These are phyloP conservation scores for Tenebrio molitor DNA, from an alignment of 1,140 invertebrate genomes.

Conservation along the genomic window DNA sequence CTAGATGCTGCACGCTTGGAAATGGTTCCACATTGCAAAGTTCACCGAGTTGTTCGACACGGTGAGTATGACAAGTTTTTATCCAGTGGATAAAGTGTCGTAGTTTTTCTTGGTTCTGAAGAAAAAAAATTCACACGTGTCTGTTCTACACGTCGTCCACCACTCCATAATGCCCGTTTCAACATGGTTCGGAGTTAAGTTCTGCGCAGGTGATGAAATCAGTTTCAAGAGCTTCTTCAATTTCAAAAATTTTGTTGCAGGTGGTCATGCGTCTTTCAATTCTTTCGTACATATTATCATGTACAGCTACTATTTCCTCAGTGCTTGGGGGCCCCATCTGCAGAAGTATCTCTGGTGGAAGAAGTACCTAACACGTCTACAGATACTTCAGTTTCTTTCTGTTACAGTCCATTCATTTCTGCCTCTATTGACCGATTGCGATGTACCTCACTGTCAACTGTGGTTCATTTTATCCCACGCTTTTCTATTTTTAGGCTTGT, in stretches of 20 bases:
- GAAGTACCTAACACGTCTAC: constrained; percentile 88
- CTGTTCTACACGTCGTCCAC: constrained; percentile 91
- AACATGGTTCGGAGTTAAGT: constrained; percentile 93
- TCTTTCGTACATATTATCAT: constrained; percentile 92
- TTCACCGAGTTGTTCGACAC: constrained; percentile 97
- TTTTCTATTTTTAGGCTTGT: constrained; percentile 93
- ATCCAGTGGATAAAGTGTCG: constrained; percentile 53
- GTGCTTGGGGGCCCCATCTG: constrained; percentile 86
- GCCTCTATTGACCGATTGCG: constrained; percentile 91
- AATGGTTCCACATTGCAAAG: constrained; percentile 98
- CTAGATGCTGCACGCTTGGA: constrained; percentile 81
- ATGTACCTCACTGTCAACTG: constrained; percentile 91
- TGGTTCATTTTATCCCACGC: constrained; percentile 93
- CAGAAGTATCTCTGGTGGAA: constrained; percentile 96
- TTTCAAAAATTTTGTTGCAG: constrained; percentile 91
- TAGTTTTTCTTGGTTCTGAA: constrained; percentile 86
- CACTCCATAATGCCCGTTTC: constrained; percentile 93
- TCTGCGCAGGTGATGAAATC: too few relatives aligned
- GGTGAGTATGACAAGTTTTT: constrained; percentile 72
- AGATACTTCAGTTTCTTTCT: constrained; percentile 91
- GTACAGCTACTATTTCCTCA: constrained; percentile 92
- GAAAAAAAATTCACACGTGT: constrained; percentile 88
- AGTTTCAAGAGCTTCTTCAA: too few relatives aligned
- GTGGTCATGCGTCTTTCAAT: constrained; percentile 78
- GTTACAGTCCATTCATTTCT: constrained; percentile 93